A percentile compares a stretch with the other conserved stretches of the same genome.
These are phyloP conservation scores for Halcyon malimbica DNA, from an alignment of 2,113 vertebrate species.

Conservation along the genomic window DNA sequence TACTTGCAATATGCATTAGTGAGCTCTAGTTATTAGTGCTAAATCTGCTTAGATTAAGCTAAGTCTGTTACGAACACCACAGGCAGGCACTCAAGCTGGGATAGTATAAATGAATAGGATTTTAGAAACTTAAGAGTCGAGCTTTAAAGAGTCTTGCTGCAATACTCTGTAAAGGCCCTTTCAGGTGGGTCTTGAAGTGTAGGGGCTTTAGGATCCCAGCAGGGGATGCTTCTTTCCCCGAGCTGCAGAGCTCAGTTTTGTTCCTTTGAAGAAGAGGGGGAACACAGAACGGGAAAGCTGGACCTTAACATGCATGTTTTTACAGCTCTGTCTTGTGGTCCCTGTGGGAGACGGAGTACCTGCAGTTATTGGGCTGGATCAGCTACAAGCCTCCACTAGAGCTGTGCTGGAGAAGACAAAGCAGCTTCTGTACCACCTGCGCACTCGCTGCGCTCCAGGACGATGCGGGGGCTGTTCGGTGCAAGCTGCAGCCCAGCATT, in stretches of 20 bases:
- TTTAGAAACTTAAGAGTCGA: background rate
- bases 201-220: background rate
- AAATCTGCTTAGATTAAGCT: slow-evolving; percentile 56
- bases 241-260: background rate
- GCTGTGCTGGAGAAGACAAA: background rate
- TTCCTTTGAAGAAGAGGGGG: background rate
- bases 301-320: background rate
- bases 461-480: rapidly evolving
- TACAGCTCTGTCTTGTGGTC: background rate
- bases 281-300: background rate
- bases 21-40: slow-evolving; percentile 42
- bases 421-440: background rate
- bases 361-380: background rate
- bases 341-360: background rate
- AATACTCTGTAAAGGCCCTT: background rate
- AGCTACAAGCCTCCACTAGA: background rate
- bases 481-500: background rate
- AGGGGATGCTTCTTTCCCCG: background rate
- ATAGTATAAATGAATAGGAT: slow-evolving; percentile 39
- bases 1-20: slow-evolving; percentile 41
- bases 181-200: background rate
- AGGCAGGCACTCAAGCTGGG: slow-evolving; percentile 1
- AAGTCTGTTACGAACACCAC: slow-evolving; percentile 42
- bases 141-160: background rate
- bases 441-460: rapidly evolving